A percentile compares a stretch with the other conserved stretches of the same genome.
phyloP scores from a whole-genome alignment of 2,888 invertebrate species.

The Habroteleia sp. region DNA sequence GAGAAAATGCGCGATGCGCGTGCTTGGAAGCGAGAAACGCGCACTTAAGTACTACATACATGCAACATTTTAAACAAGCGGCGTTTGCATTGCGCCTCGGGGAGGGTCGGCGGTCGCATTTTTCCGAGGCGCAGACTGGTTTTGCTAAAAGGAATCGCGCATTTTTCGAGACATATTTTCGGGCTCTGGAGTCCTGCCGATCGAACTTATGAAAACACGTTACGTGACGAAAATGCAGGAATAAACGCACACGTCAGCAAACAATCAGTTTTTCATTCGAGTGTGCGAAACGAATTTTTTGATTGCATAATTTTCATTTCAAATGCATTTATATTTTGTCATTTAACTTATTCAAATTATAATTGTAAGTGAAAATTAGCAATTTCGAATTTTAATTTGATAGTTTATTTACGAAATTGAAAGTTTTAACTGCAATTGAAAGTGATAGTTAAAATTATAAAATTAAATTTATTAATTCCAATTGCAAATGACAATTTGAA shows the following conservation, averaged over 20 bases:
- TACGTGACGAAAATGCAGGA: slow-evolving; percentile 27
- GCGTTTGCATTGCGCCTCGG: slow-evolving; percentile 8
- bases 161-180: slow-evolving; percentile 38
- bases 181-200: slow-evolving; percentile 10
- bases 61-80: slow-evolving; percentile 36
- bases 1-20: slow-evolving; percentile 23
- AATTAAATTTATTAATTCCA: too few relatives aligned
- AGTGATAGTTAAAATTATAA: too few relatives aligned
- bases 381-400: too few relatives aligned
- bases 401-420: too few relatives aligned
- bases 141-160: slow-evolving; percentile 41
- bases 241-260: background rate
- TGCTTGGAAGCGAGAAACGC: slow-evolving; percentile 23
- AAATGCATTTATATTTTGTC: too few relatives aligned
- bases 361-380: too few relatives aligned
- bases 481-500: too few relatives aligned
- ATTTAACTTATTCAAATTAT: too few relatives aligned
- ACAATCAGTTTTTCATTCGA: background rate
- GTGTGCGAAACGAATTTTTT: background rate
- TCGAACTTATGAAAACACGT: slow-evolving; percentile 37
- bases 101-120: slow-evolving; percentile 39
- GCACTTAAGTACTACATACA: slow-evolving; percentile 21
- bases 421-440: too few relatives aligned
- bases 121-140: slow-evolving; percentile 48
- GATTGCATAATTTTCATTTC: too few relatives aligned